Conservation (phyloP, 2,113 vertebrate species). For the Alexandromys fortis region DNA sequence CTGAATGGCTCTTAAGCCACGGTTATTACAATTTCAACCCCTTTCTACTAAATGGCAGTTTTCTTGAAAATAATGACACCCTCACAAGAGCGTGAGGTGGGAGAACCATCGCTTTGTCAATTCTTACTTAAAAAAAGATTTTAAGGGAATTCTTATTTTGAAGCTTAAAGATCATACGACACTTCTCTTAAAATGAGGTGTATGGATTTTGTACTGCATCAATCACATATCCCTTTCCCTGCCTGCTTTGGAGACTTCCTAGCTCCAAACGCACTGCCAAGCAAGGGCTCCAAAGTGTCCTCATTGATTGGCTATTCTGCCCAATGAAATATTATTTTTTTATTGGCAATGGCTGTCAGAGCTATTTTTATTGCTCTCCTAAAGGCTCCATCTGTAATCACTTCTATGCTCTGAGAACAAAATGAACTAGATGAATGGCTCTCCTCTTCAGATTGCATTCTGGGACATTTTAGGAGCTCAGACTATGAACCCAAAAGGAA, state of each 20-base stretch:
- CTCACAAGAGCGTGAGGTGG: constrained; percentile 42
- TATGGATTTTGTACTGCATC: background rate
- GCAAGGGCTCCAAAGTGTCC: constrained; percentile 27
- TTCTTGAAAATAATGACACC: constrained; percentile 60
- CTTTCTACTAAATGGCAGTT: constrained; percentile 77
- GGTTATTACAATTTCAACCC: constrained; percentile 55
- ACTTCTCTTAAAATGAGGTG: constrained; percentile 60
- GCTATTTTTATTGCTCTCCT: fast-evolving
- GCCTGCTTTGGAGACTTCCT: background rate
- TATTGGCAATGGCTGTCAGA: constrained; percentile 26
- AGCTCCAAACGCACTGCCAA: background rate
- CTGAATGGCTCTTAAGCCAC: background rate
- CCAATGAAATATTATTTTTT: background rate
- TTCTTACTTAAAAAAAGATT: constrained; percentile 43
- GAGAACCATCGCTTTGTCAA: constrained; percentile 49
- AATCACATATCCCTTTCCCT: background rate
- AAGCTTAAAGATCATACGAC: constrained; percentile 77
- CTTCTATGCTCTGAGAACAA: background rate
- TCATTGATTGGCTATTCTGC: background rate
- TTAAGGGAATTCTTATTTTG: constrained; percentile 68
- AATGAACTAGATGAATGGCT: constrained; percentile 19
- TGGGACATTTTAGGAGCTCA: background rate
- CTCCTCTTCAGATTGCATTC: constrained; percentile 29
- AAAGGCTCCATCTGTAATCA: background rate
- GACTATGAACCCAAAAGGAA: background rate